Evolutionary conservation across 2,888 invertebrate genomes (phyloP).

Genomic region (Leptinotarsa peninsularis): DNA sequence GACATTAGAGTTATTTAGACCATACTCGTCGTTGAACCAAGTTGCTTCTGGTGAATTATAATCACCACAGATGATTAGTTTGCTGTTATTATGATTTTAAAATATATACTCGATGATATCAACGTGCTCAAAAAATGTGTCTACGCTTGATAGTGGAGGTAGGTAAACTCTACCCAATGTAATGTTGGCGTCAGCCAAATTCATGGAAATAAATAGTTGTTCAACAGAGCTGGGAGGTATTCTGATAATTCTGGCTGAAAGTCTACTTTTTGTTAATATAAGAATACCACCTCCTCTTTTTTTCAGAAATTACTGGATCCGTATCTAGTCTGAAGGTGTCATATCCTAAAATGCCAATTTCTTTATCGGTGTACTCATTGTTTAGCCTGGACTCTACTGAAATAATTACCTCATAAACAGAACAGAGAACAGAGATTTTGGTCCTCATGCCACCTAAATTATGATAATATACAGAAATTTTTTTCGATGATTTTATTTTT

Average conservation of each 20-base stretch:
- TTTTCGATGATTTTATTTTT: neutral
- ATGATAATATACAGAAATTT: neutral
- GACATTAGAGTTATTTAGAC: neutral
- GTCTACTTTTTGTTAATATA: conserved; percentile 5
- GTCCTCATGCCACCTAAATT: neutral
- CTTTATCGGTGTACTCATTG: neutral
- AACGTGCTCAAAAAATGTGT: neutral
- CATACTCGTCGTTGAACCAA: neutral
- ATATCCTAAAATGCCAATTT: conserved; percentile 3
- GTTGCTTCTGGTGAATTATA: neutral
- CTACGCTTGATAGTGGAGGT: neutral
- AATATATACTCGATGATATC: neutral
- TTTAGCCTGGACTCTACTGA: neutral
- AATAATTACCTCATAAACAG: conserved; percentile 2
- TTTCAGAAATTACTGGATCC: neutral
- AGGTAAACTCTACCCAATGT: neutral
- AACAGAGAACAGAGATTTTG: neutral
- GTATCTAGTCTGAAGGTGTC: conserved; percentile 12
- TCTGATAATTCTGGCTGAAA: neutral
- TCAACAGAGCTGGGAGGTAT: neutral
- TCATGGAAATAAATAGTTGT: neutral
- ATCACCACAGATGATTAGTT: neutral
- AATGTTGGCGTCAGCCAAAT: neutral
- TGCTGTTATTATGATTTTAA: neutral
- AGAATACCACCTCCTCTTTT: neutral